phyloP scores from a whole-genome alignment of 2,888 invertebrate species.

The Melanophora roralis region DNA sequence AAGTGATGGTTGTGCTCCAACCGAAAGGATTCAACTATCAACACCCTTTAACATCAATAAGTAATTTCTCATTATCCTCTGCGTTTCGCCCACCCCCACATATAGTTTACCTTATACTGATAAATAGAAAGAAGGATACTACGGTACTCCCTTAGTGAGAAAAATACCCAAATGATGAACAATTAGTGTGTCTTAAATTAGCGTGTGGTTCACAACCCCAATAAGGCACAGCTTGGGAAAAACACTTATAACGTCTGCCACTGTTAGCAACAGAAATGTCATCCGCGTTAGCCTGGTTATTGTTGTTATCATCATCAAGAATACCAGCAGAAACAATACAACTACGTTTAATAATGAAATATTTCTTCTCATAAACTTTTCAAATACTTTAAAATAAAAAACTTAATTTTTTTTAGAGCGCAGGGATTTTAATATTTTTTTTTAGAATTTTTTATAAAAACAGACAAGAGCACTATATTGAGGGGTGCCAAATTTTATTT shows the following conservation, averaged over 20 bases:
- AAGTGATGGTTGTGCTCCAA: slow-evolving; percentile 1
- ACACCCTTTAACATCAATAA: slow-evolving; percentile 1
- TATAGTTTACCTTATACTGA: neutral
- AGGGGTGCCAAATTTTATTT: too few species aligned
- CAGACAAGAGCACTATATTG: too few species aligned
- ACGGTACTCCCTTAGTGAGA: neutral
- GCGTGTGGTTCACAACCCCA: slow-evolving; percentile 50
- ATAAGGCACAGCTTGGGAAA: slow-evolving; percentile 11
- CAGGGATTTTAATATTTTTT: too few species aligned
- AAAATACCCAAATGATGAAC: slow-evolving; percentile 20
- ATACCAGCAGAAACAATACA: slow-evolving; percentile 1
- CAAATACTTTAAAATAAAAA: slow-evolving; percentile 18
- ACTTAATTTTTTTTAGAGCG: too few species aligned
- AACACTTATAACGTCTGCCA: slow-evolving; percentile 47
- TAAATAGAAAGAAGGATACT: slow-evolving; percentile 1
- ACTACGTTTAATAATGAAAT: too few species aligned
- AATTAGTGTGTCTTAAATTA: slow-evolving; percentile 60
- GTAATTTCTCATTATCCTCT: neutral
- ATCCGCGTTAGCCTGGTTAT: neutral
- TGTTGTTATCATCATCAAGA: neutral
- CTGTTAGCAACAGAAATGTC: slow-evolving; percentile 23
- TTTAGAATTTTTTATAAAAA: too few species aligned
- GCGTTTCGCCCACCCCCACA: neutral
- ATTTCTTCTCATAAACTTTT: neutral
- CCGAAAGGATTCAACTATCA: neutral